Evolutionary conservation across 2,797 vertebrate genomes (phyloP).

Genomic region (Myioborus miniatus): DNA sequence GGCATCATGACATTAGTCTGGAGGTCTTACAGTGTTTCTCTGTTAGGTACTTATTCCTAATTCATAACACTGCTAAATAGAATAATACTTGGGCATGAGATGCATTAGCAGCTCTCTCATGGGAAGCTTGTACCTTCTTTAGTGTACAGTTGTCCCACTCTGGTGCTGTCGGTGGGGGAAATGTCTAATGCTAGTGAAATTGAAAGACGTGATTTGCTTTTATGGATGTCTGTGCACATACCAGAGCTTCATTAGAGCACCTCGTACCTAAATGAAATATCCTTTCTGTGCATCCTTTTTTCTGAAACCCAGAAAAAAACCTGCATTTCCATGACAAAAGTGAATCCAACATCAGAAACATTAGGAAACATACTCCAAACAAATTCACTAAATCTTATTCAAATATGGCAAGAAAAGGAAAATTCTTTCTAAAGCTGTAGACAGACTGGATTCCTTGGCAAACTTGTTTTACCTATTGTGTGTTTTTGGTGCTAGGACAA

Average conservation of each 20-base stretch:
- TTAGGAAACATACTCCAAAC: neutral
- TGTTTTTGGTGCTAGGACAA: neutral
- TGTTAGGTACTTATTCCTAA: neutral
- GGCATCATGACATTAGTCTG: neutral
- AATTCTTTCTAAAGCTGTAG: neutral
- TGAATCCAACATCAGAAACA: neutral
- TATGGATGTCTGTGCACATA: neutral
- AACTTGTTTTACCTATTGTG: neutral
- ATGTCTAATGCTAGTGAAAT: neutral
- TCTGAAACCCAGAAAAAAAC: constrained; percentile 26
- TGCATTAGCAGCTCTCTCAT: neutral
- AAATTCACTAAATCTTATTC: neutral
- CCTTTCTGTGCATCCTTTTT: neutral
- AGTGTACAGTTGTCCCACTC: neutral
- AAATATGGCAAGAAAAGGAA: neutral
- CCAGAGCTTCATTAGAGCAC: neutral
- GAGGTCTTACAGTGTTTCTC: neutral
- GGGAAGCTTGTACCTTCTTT: neutral
- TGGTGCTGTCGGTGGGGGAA: neutral
- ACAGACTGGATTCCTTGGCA: neutral
- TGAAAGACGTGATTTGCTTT: neutral
- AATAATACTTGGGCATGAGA: neutral
- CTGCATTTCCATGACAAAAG: constrained; percentile 43
- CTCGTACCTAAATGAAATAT: neutral
- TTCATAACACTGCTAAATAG: neutral